These are phyloP conservation scores for Amblyjoppa fuscipennis DNA, from an alignment of 2,888 invertebrate genomes.

Conservation along the genomic window DNA sequence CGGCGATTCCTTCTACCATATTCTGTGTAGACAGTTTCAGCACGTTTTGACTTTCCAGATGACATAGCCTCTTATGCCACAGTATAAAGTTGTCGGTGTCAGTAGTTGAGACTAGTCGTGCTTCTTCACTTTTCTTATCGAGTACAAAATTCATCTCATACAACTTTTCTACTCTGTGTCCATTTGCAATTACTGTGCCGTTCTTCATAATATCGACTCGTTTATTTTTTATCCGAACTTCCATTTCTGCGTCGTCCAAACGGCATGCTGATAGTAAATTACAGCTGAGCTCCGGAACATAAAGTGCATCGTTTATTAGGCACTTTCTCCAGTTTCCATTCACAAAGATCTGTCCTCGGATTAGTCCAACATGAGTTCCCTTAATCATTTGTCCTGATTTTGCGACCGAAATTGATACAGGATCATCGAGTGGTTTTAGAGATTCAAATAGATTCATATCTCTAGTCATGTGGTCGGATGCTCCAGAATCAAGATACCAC, in stretches of 20 bases:
- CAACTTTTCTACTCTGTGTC: background rate
- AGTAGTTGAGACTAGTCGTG: background rate
- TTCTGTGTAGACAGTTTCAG: background rate
- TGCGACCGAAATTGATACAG: background rate
- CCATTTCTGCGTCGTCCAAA: background rate
- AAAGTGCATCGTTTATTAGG: slow-evolving; percentile 1
- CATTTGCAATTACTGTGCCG: background rate
- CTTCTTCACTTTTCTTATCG: background rate
- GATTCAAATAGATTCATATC: background rate
- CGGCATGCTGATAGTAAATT: slow-evolving; percentile 10
- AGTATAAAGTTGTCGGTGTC: background rate
- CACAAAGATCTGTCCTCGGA: background rate
- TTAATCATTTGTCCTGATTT: background rate
- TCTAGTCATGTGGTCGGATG: background rate
- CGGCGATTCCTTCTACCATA: slow-evolving; percentile 14
- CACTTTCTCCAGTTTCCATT: background rate
- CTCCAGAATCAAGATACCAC: slow-evolving; percentile 14
- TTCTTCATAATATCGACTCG: background rate
- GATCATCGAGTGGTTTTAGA: background rate
- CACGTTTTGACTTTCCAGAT: slow-evolving; percentile 10
- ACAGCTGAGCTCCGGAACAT: background rate
- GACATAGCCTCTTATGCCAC: slow-evolving; percentile 17
- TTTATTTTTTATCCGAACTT: background rate
- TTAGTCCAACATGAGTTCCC: slow-evolving; percentile 4
- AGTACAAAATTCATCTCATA: background rate